Conservation (phyloP, 1,140 invertebrate genomes). For the Drosophila athabasca region DNA sequence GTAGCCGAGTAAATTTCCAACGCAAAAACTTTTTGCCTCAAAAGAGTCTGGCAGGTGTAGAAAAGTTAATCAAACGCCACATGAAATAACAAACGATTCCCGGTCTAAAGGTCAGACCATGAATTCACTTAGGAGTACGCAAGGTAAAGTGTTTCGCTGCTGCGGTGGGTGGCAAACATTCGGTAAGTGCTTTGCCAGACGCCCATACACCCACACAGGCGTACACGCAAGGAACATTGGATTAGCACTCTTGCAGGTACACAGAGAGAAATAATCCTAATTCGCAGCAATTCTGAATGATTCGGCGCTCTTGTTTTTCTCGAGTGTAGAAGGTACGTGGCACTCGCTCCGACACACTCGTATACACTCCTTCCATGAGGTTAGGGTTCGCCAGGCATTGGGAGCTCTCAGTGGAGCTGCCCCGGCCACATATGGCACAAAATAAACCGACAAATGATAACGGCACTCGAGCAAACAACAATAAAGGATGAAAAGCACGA, state of each 20-base stretch:
- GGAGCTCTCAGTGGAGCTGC: constrained; percentile 33
- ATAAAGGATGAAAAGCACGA: constrained; percentile 74
- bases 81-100: no score
- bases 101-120: constrained; percentile 21
- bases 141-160: constrained; percentile 3
- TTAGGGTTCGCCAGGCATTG: constrained; percentile 21
- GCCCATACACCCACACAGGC: constrained; percentile 5
- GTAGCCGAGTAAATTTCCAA: no score
- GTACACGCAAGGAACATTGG: neutral
- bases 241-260: constrained; percentile 20
- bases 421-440: constrained; percentile 65
- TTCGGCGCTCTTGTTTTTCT: neutral
- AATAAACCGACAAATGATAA: constrained; percentile 79
- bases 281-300: no score
- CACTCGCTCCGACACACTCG: neutral
- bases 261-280: constrained; percentile 13
- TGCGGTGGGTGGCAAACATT: constrained; percentile 12
- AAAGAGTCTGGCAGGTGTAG: neutral
- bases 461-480: constrained; percentile 80
- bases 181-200: constrained; percentile 14
- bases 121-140: neutral
- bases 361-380: constrained; percentile 13
- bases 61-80: constrained; percentile 17
- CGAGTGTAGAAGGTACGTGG: neutral
- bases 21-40: neutral